Evolutionary conservation across 2,797 vertebrate species (phyloP), one percentile per base, ranked within the genome.

Genomic region (Scomberomorus guttatus): DNA sequence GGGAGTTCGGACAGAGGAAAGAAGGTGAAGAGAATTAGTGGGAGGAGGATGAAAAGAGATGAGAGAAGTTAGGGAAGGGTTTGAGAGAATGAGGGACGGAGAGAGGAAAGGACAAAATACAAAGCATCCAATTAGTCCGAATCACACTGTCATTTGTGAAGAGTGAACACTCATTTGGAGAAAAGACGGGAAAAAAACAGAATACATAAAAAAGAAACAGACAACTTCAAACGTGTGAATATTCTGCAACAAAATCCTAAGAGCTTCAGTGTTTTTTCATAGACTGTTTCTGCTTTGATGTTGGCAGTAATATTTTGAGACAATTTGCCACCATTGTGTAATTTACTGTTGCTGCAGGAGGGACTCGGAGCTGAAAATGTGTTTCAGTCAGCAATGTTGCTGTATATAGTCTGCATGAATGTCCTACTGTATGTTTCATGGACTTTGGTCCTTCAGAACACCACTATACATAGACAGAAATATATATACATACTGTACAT

Each of bases 121-220:
- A 51, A 77, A 73, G 80, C n/a, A 71, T 62, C 55, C 20, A 69
- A 60, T 85, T 75, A 89, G 42, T 64, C 7, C 2, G 32, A 65
- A 52, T 75, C 69, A 64, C 15, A 48, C 69, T 6, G 24, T 27
- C 55, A 48, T 65, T 75, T 64, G 27, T 61, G 24, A 37, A 57
- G 22, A 58, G 25, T 27, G 12, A 71, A 34, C 12, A 15, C 20
- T 56, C 8, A 62, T 70, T 61, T 62, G 12, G 7, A 51, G 46
- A 59, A 62, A 51, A 71, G 42, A 65, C 34, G 34, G 27, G 14
- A 48, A 62, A 52, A 68, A 63, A 32, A 67, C 0, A 32, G 5
- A 52, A 50, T 4, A 60, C 39, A 44, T 13, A 9, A 17, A 62
- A 72, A 68, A 48, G 12, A 68, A 69, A 54, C 34, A 52, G 32